phyloP scores from a whole-genome alignment of 1,140 invertebrate species.

The Sweltsa coloradensis region DNA sequence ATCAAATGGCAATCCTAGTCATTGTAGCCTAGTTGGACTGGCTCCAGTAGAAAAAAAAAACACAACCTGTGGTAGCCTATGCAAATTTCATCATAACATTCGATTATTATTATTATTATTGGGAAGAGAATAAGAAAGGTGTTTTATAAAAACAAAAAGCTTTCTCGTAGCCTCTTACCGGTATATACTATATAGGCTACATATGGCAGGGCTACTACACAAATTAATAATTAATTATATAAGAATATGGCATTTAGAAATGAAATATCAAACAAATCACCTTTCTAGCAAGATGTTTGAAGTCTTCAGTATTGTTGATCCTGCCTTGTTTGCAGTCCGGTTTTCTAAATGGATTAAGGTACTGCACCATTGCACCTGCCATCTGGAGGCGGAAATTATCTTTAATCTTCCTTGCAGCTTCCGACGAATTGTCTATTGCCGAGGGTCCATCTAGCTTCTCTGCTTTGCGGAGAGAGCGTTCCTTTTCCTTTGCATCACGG shows the following conservation, averaged over 20 bases:
- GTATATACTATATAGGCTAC: no score
- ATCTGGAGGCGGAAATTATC: constrained; percentile 81
- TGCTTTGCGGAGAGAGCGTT: constrained; percentile 5
- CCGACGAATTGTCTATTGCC: constrained; percentile 35
- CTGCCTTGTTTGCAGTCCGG: constrained; percentile 69
- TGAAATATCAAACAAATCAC: constrained; percentile 37
- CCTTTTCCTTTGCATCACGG: constrained; percentile 28
- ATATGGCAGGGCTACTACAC: no score
- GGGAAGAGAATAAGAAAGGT: no score
- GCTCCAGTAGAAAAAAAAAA: no score
- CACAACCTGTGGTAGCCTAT: no score
- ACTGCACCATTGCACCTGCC: constrained; percentile 78
- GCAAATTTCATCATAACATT: no score
- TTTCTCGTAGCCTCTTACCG: no score
- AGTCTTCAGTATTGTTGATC: constrained; percentile 84
- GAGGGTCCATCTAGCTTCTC: constrained; percentile 24
- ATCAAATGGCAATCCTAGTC: no score
- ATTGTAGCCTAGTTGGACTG: no score
- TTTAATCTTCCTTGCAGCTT: constrained; percentile 54
- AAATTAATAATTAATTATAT: constrained; percentile 4
- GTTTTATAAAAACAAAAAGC: no score
- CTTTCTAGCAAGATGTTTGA: constrained; percentile 91
- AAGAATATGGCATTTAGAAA: no score
- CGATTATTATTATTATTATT: no score
- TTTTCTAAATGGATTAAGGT: constrained; percentile 80